A percentile compares a stretch with the other conserved stretches of the same genome.
phyloP scores from a whole-genome alignment of 2,797 vertebrate species.

The Scarus forsteni region DNA sequence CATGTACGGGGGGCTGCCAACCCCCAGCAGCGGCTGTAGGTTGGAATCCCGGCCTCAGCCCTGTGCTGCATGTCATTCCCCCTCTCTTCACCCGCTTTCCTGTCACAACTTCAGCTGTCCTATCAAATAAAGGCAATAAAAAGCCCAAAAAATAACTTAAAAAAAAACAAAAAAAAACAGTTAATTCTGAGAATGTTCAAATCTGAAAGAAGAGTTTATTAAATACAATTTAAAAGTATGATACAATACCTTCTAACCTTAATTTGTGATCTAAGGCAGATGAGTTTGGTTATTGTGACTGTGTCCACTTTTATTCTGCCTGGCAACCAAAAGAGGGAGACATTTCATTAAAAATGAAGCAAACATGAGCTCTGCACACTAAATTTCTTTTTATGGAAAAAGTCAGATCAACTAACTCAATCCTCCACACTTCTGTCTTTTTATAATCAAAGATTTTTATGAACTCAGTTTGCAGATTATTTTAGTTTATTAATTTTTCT shows the following conservation, averaged over 20 bases:
- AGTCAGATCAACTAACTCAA: neutral
- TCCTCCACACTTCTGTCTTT: constrained; percentile 12
- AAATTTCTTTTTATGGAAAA: constrained; percentile 1
- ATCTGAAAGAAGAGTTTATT: too few species aligned
- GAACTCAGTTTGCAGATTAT: constrained; percentile 12
- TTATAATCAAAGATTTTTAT: neutral
- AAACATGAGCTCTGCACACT: neutral
- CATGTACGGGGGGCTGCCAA: too few species aligned
- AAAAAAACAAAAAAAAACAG: too few species aligned
- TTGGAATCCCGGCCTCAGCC: too few species aligned
- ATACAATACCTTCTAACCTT: neutral
- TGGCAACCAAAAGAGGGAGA: constrained; percentile 76
- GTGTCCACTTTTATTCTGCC: neutral
- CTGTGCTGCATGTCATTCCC: too few species aligned
- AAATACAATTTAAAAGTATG: too few species aligned
- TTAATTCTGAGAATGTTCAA: too few species aligned
- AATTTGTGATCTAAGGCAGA: neutral
- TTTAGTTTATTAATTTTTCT: neutral
- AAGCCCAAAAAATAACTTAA: too few species aligned
- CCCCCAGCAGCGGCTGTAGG: too few species aligned
- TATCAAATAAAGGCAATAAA: too few species aligned
- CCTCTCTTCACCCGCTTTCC: too few species aligned
- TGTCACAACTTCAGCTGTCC: too few species aligned
- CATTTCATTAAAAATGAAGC: constrained; percentile 66
- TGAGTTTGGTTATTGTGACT: neutral